Conservation (phyloP, 2,888 invertebrate species). For the Calameuta pallipes region DNA sequence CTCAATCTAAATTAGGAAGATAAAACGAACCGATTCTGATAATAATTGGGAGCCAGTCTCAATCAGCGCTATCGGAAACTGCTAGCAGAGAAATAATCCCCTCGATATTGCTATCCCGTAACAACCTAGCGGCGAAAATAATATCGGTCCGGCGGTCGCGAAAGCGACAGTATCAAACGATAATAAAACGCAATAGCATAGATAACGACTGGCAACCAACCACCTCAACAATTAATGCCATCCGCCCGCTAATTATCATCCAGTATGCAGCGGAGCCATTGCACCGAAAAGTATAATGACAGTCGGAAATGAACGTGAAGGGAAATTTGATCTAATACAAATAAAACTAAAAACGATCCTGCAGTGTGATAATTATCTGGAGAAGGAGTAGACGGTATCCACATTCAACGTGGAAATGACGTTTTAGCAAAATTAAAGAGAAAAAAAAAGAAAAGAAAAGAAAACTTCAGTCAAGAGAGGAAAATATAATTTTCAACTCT, state of each 20-base stretch:
- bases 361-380: background rate
- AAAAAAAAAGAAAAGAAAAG: no score
- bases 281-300: background rate
- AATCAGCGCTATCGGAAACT: conserved; percentile 25
- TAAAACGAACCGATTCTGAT: conserved; percentile 4
- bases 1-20: background rate
- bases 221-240: background rate
- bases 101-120: background rate
- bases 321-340: background rate
- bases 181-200: conserved; percentile 1
- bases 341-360: background rate
- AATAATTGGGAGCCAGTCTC: conserved; percentile 31
- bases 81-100: conserved; percentile 5
- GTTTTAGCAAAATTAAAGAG: background rate
- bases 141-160: background rate
- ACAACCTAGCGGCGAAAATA: background rate
- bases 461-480: background rate
- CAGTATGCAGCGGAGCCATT: background rate
- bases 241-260: conserved; percentile 1
- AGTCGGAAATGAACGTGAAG: background rate
- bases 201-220: background rate
- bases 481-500: background rate
- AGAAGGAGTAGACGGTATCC: background rate
- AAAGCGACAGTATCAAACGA: background rate
- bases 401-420: background rate